Base-by-base conservation (phyloP, 2,888 invertebrate genomes). In the Drepanosiphum platanoidis region DNA sequence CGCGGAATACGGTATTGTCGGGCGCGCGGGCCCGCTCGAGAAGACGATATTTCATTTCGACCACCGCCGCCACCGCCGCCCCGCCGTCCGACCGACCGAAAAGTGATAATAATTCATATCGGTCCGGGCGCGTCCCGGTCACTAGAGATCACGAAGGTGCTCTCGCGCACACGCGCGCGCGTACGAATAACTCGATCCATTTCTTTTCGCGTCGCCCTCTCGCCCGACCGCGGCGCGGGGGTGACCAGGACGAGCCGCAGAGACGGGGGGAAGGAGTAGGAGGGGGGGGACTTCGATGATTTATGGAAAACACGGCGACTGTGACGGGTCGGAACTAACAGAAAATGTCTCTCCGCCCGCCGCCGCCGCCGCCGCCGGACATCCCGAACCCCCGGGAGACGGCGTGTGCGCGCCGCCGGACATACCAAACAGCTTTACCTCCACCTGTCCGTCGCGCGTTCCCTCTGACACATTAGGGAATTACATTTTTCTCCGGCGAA, bases 371-470 rank as follows among this genome's bases (percentile, higher is more conserved):
- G 46, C 46, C 78, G 34, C 11, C 72, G 61, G 61, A 36, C 61
- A 15, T 27, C 39, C 71, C 81, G 46, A 79, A 68, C 58, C 82
- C 70, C 72, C 82, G 61, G 27, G 80, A 52, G 80, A 82, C 82
- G 39, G 18, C 15, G 9, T 52, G 42, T 34, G 61, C 39, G 66
- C 74, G 64, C 80, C 64, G 75, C 83, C 68, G 83, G 83, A 84
- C 83, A 84, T 84, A 75, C 83, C 74, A 84, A 84, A 84, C 75
- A 68, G 75, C 74, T 74, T 42, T 34, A 34, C 34, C 52, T 30
- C 15, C 46, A 94, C 94, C 91, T 94, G 94, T 94, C 94, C 94
- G 90, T 87, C 86, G 87, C 82, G 66, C 87, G 87, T 86, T 66
- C 34, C 79, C 61, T 27, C 42, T 61, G 64, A 66, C 83, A 66